A percentile compares a stretch with the other conserved stretches of the same genome.
phyloP scores from a whole-genome alignment of 2,888 invertebrate species.

The Adineta ricciae region DNA sequence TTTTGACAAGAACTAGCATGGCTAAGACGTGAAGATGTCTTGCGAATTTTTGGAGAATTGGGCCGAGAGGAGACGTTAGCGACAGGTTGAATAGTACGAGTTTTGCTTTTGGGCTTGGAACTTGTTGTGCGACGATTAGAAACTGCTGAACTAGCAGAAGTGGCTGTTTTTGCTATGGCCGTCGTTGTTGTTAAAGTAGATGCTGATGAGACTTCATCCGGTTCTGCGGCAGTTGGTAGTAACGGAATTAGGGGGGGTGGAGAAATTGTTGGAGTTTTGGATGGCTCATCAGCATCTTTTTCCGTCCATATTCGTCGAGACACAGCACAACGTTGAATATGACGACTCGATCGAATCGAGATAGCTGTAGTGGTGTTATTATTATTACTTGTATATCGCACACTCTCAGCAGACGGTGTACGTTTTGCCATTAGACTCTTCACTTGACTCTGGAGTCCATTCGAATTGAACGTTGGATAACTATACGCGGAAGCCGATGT shows the following conservation, averaged over 20 bases:
- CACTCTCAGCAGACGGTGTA: neutral
- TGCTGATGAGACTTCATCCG: neutral
- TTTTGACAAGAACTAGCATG: neutral
- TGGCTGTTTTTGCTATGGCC: neutral
- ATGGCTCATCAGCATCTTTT: neutral
- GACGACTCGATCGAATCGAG: neutral
- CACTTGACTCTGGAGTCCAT: neutral
- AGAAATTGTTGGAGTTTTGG: neutral
- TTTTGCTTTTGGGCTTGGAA: neutral
- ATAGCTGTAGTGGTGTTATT: neutral
- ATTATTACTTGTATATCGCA: neutral
- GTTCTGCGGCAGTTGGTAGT: neutral
- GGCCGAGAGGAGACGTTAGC: neutral
- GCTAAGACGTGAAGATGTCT: neutral
- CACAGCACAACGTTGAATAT: slow-evolving; percentile 2
- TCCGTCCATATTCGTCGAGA: neutral
- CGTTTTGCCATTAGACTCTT: neutral
- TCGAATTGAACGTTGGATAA: neutral
- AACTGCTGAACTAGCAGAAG: neutral
- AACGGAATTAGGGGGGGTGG: neutral
- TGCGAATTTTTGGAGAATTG: neutral
- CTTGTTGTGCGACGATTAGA: neutral
- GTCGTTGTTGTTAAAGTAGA: neutral
- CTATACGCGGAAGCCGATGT: neutral
- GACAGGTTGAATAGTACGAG: neutral